Base-by-base conservation (phyloP, 2,888 invertebrate genomes). In the Sphinx pinastri region DNA sequence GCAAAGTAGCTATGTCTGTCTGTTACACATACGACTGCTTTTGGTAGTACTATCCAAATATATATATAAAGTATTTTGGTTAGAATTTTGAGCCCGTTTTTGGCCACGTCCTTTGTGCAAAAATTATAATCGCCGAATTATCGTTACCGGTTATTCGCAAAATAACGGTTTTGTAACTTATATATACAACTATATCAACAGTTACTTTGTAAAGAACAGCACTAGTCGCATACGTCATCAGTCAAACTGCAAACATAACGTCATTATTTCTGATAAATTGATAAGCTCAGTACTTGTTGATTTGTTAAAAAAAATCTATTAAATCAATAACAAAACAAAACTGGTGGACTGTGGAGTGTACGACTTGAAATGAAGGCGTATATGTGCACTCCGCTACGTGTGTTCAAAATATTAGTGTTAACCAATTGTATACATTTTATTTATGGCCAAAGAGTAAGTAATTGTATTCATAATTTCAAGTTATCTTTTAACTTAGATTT, bases 371-470 rank as follows among this genome's bases (percentile, higher is more conserved):
- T 88, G 85, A 82, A 80, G 74, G 72, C 74, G 71, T 73, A 71
- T 68, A 63, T 70, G 55, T 75, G 73, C 71, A 74, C 69, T 73
- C 71, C 76, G 16, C 49, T 75, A 68, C 70, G 76, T 70, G 76
- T 77, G 66, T 75, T 76, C 7, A 74, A 80, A 76, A 70, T 84
- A 72, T 63, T 84, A n/a, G 72, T 86, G 68, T 71, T 84, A 70
- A 71, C 81, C 70, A 81, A 78, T 74, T 69, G 78, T 60, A 72
- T 83, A 76, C 72, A 81, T 72, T 79, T 77, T 68, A 80, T 82
- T 74, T 79, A 73, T 72, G 85, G 82, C 38, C 80, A 82, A 77
- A 82, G 86, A 84, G 93, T 93, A 81, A 83, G 88, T 72, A 74
- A 70, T 75, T 68, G 11, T 60, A 59, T 47, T 66, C 4, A 14